Base-by-base conservation (phyloP, 2,888 invertebrate genomes). In the Lamproptera curius region DNA sequence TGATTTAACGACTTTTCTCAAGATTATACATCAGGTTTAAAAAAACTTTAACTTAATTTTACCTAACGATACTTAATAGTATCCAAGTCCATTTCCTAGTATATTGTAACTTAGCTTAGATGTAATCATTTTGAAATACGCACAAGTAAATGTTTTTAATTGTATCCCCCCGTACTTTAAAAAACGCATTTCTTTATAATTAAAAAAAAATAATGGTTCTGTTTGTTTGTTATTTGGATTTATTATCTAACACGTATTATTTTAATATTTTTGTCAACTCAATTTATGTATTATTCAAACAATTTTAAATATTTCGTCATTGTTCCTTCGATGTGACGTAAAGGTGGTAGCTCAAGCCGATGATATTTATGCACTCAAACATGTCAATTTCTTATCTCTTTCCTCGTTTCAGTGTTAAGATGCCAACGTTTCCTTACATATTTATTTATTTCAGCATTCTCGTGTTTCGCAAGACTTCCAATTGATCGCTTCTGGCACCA, bases 401-500 rank as follows among this genome's bases (percentile, higher is more conserved):
- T 26, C 20, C 15, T 14, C 26, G 10, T 16, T 9, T 26, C 11
- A 42, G 23, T 5, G 2, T 42, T 13, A 10, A 16, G 15, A 34
- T 20, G n/a, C 15, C 5, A 9, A 16, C n/a, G 15, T 35, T 35
- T 35, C 23, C n/a, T 23, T 26, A 9, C 16, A n/a, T n/a, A n/a
- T n/a, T n/a, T n/a, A n/a, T n/a, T 20, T 42, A 2, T 35, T 23
- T 23, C 14, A 26, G 33, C 14, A 17, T 20, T 17, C 4, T 31
- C 6, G 11, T 11, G 6, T 31, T n/a, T 31, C 37, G 31, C 20
- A 5, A 42, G n/a, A 47, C 16, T 39, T 5, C 20, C 20, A 5
- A 26, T 34, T 55, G 57, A 64, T 65, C 62, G 66, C 67, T 72
- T 73, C 56, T 63, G 67, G 66, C 71, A 74, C 74, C 59, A 70